Base-by-base conservation (phyloP, 2,888 invertebrate genomes). In the Eristalis pertinax region DNA sequence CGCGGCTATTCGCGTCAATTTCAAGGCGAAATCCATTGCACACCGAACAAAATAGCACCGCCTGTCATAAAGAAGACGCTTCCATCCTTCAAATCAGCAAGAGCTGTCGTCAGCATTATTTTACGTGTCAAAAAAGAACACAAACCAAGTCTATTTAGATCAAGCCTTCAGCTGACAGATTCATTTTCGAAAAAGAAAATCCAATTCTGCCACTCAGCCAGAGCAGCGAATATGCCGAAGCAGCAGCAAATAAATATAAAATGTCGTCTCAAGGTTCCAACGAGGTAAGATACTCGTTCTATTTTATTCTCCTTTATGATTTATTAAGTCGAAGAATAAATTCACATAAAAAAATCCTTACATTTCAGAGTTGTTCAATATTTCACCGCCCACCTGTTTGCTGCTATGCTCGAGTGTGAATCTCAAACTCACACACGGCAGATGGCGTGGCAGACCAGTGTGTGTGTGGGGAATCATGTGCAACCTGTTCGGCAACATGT, bases 341-440 rank as follows among this genome's bases (percentile, higher is more conserved):
- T n/a, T 35, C 56, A 73, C 24, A 67, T 32, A 60, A 60, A 60
- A 60, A 29, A 24, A 19, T 60, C 8, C 60, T 26, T n/a, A 11
- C 4, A 26, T 69, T 1, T 68, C 22, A 56, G 38, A 74, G 58
- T 13, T 75, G 10, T 43, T 15, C 50, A 50, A 19, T 50, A 50
- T 50, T 50, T 50, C 50, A 68, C 35, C 84, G 67, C 84, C 84
- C 80, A 84, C 84, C 84, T 84, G 80, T 76, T 76, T 2, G 32
- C 13, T 65, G 63, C 58, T 63, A 63, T 64, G 67, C 41, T 68
- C 62, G 19, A 60, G 22, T 7, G 26, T 62, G 43, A 68, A 43
- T 8, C 56, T 64, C 10, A 50, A 19, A 62, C 50, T 58, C 19
- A 32, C 22, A 22, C 63, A 8, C 1, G 32, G 7, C 63, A 56